Evolutionary conservation across 2,797 vertebrate species (phyloP).

Genomic region (Hozukius guyotensis): DNA sequence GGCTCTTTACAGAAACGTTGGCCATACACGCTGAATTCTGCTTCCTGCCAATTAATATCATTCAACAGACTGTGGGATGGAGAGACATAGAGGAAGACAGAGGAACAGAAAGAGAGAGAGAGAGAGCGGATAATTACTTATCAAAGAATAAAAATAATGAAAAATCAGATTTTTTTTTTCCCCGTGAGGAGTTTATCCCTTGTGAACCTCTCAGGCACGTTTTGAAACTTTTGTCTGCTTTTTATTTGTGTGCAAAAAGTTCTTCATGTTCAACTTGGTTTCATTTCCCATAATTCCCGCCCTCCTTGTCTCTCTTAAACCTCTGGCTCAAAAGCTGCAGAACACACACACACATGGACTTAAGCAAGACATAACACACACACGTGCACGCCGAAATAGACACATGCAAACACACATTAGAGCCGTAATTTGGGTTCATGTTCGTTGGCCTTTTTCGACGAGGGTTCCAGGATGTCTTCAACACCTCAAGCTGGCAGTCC

Average conservation of each 20-base stretch:
- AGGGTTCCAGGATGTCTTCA: constrained; percentile 54
- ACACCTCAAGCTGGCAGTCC: constrained; percentile 42
- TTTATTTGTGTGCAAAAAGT: constrained; percentile 36
- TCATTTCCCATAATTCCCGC: constrained; percentile 80
- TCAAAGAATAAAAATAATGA: constrained; percentile 40
- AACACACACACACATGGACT: constrained; percentile 9
- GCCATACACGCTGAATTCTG: constrained; percentile 1
- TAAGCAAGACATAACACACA: constrained; percentile 17
- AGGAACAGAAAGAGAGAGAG: neutral
- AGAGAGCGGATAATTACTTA: constrained; percentile 27
- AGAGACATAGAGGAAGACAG: constrained; percentile 8
- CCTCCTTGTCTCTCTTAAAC: constrained; percentile 59
- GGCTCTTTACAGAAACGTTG: constrained; percentile 44
- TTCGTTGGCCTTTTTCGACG: neutral
- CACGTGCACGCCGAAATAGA: neutral
- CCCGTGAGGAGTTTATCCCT: neutral
- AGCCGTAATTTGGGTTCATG: constrained; percentile 9
- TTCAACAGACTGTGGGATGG: constrained; percentile 26
- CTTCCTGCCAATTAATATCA: constrained; percentile 55
- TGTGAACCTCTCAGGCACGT: constrained; percentile 26
- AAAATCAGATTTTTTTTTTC: neutral
- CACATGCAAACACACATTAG: neutral
- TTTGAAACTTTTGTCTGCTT: constrained; percentile 39
- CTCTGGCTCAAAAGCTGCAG: constrained; percentile 50
- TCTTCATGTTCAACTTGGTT: constrained; percentile 63